These are phyloP conservation scores for Pycnomerus fuliginosus DNA, from an alignment of 2,888 invertebrate species.

Conservation along the genomic window DNA sequence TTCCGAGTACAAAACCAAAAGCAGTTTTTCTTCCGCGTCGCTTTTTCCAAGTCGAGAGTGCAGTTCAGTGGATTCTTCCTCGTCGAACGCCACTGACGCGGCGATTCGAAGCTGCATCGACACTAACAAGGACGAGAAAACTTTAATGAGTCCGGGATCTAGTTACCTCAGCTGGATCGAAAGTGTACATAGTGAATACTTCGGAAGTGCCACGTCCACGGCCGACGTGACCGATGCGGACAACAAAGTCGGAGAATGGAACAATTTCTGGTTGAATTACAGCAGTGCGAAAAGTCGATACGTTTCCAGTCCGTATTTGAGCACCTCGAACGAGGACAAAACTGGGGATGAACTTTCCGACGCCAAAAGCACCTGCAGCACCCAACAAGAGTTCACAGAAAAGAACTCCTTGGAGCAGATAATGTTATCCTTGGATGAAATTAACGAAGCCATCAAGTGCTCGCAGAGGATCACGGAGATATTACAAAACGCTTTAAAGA, in stretches of 20 bases:
- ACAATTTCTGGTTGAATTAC: conserved; percentile 53
- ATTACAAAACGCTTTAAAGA: conserved; percentile 46
- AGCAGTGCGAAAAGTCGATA: conserved; percentile 47
- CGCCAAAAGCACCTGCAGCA: conserved; percentile 47
- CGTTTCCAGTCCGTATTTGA: conserved; percentile 42
- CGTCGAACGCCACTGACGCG: conserved; percentile 46
- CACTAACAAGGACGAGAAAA: conserved; percentile 31
- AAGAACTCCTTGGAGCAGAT: conserved; percentile 39
- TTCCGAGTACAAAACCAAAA: conserved; percentile 49
- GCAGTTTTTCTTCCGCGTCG: conserved; percentile 42
- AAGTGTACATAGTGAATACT: conserved; percentile 48
- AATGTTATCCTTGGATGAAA: conserved; percentile 46
- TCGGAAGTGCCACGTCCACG: conserved; percentile 31
- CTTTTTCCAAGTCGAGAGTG: conserved; percentile 35
- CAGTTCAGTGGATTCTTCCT: conserved; percentile 44
- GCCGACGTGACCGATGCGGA: conserved; percentile 38
- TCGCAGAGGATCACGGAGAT: conserved; percentile 50
- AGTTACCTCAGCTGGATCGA: conserved; percentile 53
- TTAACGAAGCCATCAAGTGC: conserved; percentile 47
- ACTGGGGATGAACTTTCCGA: conserved; percentile 47
- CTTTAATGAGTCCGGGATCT: conserved; percentile 44
- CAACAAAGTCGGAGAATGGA: conserved; percentile 52
- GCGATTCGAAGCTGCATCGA: conserved; percentile 37
- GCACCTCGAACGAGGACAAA: conserved; percentile 34
- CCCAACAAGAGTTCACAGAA: conserved; percentile 47